phyloP scores from a whole-genome alignment of 2,888 invertebrate species.

The Metacarcinus magister region DNA sequence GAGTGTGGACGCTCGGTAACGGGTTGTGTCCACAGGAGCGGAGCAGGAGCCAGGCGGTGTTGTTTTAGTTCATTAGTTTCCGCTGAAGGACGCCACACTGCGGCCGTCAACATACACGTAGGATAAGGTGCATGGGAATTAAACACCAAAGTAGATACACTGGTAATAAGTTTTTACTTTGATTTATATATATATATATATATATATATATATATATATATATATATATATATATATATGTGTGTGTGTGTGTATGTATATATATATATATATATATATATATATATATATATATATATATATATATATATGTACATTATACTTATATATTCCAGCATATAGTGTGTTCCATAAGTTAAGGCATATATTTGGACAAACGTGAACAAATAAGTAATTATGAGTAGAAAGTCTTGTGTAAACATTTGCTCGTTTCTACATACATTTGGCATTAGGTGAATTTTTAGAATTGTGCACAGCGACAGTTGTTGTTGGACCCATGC shows the following conservation, averaged over 20 bases:
- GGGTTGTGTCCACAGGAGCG: not conserved
- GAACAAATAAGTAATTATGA: too few species aligned
- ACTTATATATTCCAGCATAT: slow-evolving; percentile 46
- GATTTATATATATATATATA: not conserved
- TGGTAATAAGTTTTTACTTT: not conserved
- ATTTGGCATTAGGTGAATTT: too few species aligned
- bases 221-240: too few species aligned
- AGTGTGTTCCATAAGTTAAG: not conserved
- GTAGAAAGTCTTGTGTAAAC: too few species aligned
- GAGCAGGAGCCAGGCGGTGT: not conserved
- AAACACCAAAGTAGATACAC: not conserved
- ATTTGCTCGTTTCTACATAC: too few species aligned
- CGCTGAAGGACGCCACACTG: not conserved
- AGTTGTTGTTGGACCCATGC: too few species aligned
- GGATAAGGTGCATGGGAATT: not conserved
- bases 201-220: not conserved
- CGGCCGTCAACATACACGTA: slow-evolving; percentile 6
- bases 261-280: slow-evolving; percentile 13
- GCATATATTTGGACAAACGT: too few species aligned
- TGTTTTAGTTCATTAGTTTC: not conserved
- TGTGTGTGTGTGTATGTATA: not conserved
- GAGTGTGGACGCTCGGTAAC: not conserved
- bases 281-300: slow-evolving; percentile 57
- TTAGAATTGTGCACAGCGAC: too few species aligned
- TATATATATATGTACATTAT: not conserved